Percentiles rank a stretch among this genome's conserved stretches.
Evolutionary conservation across 1,140 invertebrate species (phyloP).

Genomic region (Bombyx mori): ASM3026992v2 NC_085119.1:987001-987500

Average conservation of each 20-base stretch:
- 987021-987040: too few species aligned
- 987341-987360: slow-evolving; percentile 97
- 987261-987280: slow-evolving; percentile 98
- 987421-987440: slow-evolving; percentile 99
- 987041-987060: too few species aligned
- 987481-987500: too few species aligned
- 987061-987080: too few species aligned
- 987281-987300: slow-evolving; percentile 94
- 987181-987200: too few species aligned
- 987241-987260: slow-evolving; percentile 99
- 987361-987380: slow-evolving; percentile 99
- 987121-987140: too few species aligned
- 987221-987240: background rate
- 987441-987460: slow-evolving; percentile 88
- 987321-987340: slow-evolving; percentile 92
- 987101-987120: too few species aligned
- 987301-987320: slow-evolving; percentile 96
- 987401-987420: slow-evolving; percentile 94
- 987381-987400: slow-evolving; percentile 98
- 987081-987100: too few species aligned
- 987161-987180: too few species aligned
- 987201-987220: too few species aligned
- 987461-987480: background rate
- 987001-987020: too few species aligned
- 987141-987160: too few species aligned